Base-by-base conservation (phyloP, 2,797 vertebrate genomes). In the Coregonus suidteri region DNA sequence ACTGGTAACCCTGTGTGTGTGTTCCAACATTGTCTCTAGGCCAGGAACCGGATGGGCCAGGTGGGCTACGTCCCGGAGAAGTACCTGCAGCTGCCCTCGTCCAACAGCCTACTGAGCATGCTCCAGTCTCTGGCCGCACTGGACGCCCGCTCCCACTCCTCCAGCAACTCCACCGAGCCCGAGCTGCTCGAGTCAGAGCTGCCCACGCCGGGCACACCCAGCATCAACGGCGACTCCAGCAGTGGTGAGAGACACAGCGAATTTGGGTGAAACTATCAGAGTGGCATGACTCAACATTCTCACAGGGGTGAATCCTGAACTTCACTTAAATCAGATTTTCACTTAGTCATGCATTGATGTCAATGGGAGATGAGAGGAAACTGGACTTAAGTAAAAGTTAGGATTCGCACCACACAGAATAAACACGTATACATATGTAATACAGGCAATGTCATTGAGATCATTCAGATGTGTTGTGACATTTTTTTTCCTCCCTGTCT, bases 21-120 rank as follows among this genome's bases (percentile, higher is more conserved):
- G n/a, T 13, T 82, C 69, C 79, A n/a, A 53, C 7, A 75, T 74
- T 81, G 69, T 15, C 80, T 81, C 0, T 92, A 99, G 98, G 98
- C 97, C 69, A 94, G 94, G 81, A 99, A 98, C 88, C 96, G 97
- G 84, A 93, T 94, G 0, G 97, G 97, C 0, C 96, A 96, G 71
- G 96, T 98, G 59, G 98, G 98, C 41, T 99, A 99, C 0, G 97
- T 98, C 65, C 98, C 98, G 0, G 97, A 99, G 93, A 99, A 99
- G 80, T 99, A 99, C 88, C 91, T 99, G 76, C 97, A 98, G 82
- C 96, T 99, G 76, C 97, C 97, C 0, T 97, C 96, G 0, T 97
- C 97, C 71, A 97, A 95, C 93, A 98, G 97, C 71, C 95, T 99
- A 0, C 93, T 98, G 88, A 97, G 96, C 69, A 97, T 98, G 98